Conservation (phyloP, 2,797 vertebrate species). For the Sebastes taczanowskii region DNA sequence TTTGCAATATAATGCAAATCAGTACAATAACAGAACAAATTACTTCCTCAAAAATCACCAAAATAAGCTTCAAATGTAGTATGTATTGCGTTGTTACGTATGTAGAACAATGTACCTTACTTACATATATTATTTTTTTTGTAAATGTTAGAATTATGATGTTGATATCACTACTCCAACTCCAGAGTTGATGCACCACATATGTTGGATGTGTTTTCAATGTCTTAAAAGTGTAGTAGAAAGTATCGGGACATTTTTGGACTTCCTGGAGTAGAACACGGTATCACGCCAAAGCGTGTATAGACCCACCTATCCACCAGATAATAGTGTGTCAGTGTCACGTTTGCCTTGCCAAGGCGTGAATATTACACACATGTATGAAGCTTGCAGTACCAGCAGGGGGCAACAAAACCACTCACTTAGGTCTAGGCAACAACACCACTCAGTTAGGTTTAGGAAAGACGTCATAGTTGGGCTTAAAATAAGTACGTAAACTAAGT, state of each 20-base stretch:
- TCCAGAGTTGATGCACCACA: neutral
- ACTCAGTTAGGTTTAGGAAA: no score
- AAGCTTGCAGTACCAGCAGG: no score
- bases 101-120: neutral
- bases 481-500: no score
- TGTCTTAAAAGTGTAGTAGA: neutral
- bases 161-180: neutral
- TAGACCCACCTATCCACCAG: no score
- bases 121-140: neutral
- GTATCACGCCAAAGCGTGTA: no score
- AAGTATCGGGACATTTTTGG: neutral
- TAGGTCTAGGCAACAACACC: no score
- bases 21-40: neutral
- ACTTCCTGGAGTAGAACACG: neutral
- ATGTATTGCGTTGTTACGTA: neutral
- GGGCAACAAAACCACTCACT: no score
- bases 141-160: neutral
- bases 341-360: no score
- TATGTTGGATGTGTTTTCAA: neutral
- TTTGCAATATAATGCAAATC: neutral
- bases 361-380: rapidly evolving
- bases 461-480: no score
- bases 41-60: neutral
- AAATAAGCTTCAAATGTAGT: neutral
- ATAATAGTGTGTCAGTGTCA: no score